Evolutionary conservation across 2,888 invertebrate species (phyloP).

Genomic region (Frankliniella intonsa): DNA sequence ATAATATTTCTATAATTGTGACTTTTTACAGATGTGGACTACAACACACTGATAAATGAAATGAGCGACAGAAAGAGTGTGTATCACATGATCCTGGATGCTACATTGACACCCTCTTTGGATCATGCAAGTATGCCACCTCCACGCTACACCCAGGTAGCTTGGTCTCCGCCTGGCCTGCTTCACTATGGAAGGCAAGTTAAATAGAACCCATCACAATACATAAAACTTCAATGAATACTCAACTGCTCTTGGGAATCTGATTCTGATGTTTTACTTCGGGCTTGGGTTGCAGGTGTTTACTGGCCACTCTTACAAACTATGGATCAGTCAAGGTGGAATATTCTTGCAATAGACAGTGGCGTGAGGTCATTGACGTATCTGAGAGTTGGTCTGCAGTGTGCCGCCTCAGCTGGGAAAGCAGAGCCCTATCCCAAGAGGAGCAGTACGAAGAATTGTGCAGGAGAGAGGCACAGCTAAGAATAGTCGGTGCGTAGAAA

Average conservation of each 20-base stretch:
- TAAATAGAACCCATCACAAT: too few species aligned
- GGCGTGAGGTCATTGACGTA: slow-evolving; percentile 32
- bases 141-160: slow-evolving; percentile 34
- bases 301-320: slow-evolving; percentile 36
- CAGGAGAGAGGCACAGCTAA: slow-evolving; percentile 34
- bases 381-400: slow-evolving; percentile 35
- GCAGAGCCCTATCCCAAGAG: slow-evolving; percentile 16
- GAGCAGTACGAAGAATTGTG: slow-evolving; percentile 32
- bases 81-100: slow-evolving; percentile 36
- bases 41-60: slow-evolving; percentile 35
- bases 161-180: slow-evolving; percentile 36
- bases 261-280: neutral
- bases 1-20: neutral
- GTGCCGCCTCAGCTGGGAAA: slow-evolving; percentile 33
- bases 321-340: slow-evolving; percentile 35
- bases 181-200: slow-evolving; percentile 33
- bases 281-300: slow-evolving; percentile 34
- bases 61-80: slow-evolving; percentile 34
- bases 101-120: slow-evolving; percentile 35
- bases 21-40: slow-evolving; percentile 32
- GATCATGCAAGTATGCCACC: slow-evolving; percentile 29
- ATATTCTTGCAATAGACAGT: slow-evolving; percentile 24
- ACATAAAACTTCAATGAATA: too few species aligned
- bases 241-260: neutral
- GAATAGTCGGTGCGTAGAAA: slow-evolving; percentile 35